Percentiles rank a stretch among this genome's conserved stretches.
Evolutionary conservation across 2,797 vertebrate genomes (phyloP).

Genomic region (Parotocinclus haroldoi): DNA sequence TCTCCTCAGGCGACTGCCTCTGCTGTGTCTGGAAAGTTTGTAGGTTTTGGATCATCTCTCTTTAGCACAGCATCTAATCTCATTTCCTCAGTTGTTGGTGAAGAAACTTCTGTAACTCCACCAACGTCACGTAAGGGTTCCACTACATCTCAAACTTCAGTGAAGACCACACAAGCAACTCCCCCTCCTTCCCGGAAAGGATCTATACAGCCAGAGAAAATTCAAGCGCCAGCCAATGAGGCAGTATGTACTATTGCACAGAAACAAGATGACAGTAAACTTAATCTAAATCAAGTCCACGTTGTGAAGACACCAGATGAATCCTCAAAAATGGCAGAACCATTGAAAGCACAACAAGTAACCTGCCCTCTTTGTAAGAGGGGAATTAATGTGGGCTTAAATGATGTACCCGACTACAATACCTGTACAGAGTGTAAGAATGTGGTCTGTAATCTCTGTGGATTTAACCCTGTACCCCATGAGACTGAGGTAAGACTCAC

Average conservation of each 20-base stretch:
- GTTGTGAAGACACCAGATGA: conserved; percentile 45
- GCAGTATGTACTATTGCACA: conserved; percentile 21
- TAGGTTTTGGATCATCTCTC: conserved; percentile 85
- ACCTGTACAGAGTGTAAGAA: conserved; percentile 89
- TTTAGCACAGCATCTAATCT: conserved; percentile 84
- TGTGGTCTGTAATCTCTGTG: conserved; percentile 88
- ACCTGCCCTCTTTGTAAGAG: conserved; percentile 87
- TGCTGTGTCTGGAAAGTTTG: conserved; percentile 80
- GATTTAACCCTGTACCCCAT: conserved; percentile 86
- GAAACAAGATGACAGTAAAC: conserved; percentile 52
- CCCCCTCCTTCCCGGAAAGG: conserved; percentile 56
- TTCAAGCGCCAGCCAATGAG: conserved; percentile 18
- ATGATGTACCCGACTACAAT: conserved; percentile 81
- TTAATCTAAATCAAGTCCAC: conserved; percentile 44
- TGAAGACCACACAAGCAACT: conserved; percentile 58
- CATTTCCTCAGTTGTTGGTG: conserved; percentile 75
- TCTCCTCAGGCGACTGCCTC: conserved; percentile 74
- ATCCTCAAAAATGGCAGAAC: conserved; percentile 19
- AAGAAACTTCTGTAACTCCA: conserved; percentile 61
- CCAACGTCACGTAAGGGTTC: conserved; percentile 56
- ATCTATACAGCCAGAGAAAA: conserved; percentile 33
- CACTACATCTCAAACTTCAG: conserved; percentile 48
- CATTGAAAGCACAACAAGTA: conserved; percentile 36
- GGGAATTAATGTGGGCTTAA: conserved; percentile 73
- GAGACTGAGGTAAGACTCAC: conserved; percentile 60